Conservation (phyloP, 2,113 vertebrate genomes). For the Tragelaphus buxtoni region DNA sequence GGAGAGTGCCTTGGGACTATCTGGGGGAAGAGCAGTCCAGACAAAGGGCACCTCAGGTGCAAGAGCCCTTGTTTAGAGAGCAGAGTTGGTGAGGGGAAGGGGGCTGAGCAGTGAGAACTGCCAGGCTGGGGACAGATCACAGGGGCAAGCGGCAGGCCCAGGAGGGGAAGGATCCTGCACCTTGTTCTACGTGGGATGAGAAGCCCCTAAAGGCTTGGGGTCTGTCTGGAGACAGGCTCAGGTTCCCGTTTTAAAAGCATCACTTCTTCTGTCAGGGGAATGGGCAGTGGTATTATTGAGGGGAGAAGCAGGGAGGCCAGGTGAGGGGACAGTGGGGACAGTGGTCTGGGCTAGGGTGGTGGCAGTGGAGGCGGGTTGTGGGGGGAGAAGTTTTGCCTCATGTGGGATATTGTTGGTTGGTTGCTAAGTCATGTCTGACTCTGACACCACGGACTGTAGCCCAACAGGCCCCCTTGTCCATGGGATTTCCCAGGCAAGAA, state of each 20-base stretch:
- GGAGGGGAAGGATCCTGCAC: background rate
- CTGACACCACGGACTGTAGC: background rate
- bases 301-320: background rate
- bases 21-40: background rate
- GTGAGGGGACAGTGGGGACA: rapidly evolving
- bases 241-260: background rate
- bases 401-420: background rate
- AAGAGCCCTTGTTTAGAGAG: background rate
- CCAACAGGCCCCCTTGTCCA: background rate
- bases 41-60: background rate
- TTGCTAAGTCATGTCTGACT: background rate
- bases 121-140: background rate
- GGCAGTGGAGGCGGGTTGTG: rapidly evolving
- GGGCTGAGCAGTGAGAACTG: rapidly evolving
- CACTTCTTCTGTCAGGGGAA: rapidly evolving
- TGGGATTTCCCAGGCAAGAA: background rate
- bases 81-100: background rate
- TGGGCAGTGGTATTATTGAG: rapidly evolving
- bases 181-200: background rate
- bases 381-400: background rate
- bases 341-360: no score
- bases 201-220: background rate
- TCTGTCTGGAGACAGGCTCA: no score
- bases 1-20: background rate
- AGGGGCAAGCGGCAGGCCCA: rapidly evolving